Conservation (phyloP, 2,113 vertebrate genomes). For the Xenopus laevis region DNA sequence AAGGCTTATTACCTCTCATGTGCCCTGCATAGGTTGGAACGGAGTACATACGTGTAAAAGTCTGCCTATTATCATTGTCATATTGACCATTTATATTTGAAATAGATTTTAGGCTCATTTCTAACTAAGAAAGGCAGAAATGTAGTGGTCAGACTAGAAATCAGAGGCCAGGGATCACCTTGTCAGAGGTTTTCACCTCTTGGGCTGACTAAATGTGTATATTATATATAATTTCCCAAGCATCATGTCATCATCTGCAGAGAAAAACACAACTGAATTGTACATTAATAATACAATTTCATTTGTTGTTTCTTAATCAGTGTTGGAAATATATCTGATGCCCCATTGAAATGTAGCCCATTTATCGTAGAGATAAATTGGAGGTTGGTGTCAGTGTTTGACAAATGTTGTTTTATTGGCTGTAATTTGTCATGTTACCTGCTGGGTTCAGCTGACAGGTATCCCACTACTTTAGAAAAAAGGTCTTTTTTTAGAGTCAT, state of each 20-base stretch:
- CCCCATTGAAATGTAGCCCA: constrained; percentile 80
- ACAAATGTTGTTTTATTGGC: constrained; percentile 96
- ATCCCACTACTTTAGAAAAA: constrained; percentile 86
- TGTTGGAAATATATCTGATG: constrained; percentile 79
- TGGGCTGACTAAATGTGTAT: too few relatives aligned
- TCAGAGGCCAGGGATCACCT: too few relatives aligned
- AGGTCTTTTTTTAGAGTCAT: constrained; percentile 77
- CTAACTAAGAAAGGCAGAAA: too few relatives aligned
- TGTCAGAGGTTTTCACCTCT: too few relatives aligned
- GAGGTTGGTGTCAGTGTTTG: constrained; percentile 86
- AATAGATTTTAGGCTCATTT: too few relatives aligned
- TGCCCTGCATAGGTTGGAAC: too few relatives aligned
- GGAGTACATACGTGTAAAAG: too few relatives aligned
- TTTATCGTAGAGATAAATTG: constrained; percentile 88
- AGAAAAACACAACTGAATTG: constrained; percentile 60
- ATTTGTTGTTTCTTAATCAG: constrained; percentile 87
- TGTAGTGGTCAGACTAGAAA: too few relatives aligned
- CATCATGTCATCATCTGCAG: not conserved
- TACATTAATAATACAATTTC: constrained; percentile 84
- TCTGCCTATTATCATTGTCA: too few relatives aligned
- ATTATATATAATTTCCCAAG: too few relatives aligned
- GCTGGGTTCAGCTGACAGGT: constrained; percentile 84
- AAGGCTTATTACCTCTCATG: too few relatives aligned
- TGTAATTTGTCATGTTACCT: constrained; percentile 89
- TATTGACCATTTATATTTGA: too few relatives aligned